Percentiles rank a stretch among this genome's conserved stretches.
These are phyloP conservation scores for Siniperca undulata DNA, from an alignment of 2,797 vertebrate genomes.

Conservation along the genomic window DNA sequence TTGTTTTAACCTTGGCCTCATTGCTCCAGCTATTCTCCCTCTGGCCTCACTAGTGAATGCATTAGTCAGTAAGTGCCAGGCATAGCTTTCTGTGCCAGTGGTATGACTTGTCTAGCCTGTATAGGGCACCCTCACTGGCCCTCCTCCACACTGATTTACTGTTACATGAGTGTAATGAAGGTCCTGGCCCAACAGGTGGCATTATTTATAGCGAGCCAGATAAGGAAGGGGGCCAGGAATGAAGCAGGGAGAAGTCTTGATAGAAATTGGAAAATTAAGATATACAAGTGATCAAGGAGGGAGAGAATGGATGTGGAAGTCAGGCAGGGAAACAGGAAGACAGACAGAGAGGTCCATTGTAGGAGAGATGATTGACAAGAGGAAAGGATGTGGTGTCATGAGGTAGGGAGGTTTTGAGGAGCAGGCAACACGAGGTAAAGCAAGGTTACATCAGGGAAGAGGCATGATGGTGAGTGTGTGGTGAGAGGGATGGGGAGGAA, in stretches of 20 bases:
- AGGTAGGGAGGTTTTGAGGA: conserved; percentile 13
- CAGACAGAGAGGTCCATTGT: conserved; percentile 5
- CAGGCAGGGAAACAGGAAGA: neutral
- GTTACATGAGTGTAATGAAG: conserved; percentile 70
- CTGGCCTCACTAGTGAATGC: conserved; percentile 69
- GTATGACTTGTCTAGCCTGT: conserved; percentile 61
- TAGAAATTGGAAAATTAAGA: conserved; percentile 17
- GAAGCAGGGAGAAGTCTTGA: conserved; percentile 28
- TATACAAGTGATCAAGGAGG: conserved; percentile 5
- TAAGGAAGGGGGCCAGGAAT: conserved; percentile 23
- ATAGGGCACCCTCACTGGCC: conserved; percentile 58
- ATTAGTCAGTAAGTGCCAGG: conserved; percentile 77
- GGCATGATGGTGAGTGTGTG: neutral
- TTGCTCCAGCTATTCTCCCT: conserved; percentile 68
- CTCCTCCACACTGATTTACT: conserved; percentile 62
- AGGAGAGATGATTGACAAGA: conserved; percentile 23
- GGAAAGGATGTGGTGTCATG: conserved; percentile 19
- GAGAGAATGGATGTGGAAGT: neutral
- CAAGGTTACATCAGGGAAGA: conserved; percentile 18
- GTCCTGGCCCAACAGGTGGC: conserved; percentile 83
- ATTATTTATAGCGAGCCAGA: conserved; percentile 78
- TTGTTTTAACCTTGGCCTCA: conserved; percentile 79
- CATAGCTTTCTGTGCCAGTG: conserved; percentile 72
- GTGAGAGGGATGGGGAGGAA: conserved; percentile 1
- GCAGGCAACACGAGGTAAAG: neutral